Evolutionary conservation across 2,797 vertebrate genomes (phyloP).

Genomic region (Xerus rutilus): DNA sequence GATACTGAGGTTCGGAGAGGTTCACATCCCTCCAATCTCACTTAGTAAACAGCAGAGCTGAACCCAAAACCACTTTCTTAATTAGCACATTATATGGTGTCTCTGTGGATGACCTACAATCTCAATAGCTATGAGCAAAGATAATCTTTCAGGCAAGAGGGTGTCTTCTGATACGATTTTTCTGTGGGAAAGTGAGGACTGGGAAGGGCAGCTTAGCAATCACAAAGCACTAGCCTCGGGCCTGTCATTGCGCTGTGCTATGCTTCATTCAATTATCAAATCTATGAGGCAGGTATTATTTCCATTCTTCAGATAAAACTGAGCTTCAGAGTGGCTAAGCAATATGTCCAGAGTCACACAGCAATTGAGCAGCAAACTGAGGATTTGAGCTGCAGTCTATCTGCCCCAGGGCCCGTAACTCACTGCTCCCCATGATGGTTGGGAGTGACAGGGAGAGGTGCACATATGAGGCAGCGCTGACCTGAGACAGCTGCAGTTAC

Average conservation of each 20-base stretch:
- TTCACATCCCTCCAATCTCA: neutral
- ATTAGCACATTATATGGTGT: fast-evolving
- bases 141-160: neutral
- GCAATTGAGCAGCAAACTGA: neutral
- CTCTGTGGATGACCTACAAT: neutral
- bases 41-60: neutral
- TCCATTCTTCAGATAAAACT: neutral
- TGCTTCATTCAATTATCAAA: neutral
- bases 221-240: neutral
- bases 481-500: neutral
- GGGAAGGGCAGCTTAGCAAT: neutral
- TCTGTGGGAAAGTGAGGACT: neutral
- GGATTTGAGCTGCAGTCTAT: neutral
- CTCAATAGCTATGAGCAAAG: neutral
- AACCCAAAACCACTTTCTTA: neutral
- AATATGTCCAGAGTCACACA: neutral
- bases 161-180: neutral
- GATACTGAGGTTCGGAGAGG: neutral
- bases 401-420: neutral
- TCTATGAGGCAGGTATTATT: neutral
- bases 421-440: neutral
- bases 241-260: neutral
- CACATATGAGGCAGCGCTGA: neutral
- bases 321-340: neutral
- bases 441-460: neutral